Evolutionary conservation across 23 tunicate species (phyloP).

Genomic region (Corella eumyota): DNA sequence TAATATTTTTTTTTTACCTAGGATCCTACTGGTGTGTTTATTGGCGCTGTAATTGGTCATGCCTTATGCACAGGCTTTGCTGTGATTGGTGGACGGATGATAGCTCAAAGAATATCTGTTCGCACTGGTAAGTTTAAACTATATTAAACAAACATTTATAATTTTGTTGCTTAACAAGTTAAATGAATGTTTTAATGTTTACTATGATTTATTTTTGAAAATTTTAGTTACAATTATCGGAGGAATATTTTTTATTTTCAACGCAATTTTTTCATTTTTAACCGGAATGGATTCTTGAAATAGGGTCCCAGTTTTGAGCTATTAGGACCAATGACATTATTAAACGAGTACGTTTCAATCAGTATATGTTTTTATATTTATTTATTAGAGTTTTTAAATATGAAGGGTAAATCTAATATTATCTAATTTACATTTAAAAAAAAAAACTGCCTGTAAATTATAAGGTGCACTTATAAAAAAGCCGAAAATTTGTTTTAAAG

Average conservation of each 20-base stretch:
- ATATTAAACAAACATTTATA: neutral
- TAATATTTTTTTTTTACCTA: too few species aligned
- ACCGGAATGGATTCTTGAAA: constrained; percentile 31
- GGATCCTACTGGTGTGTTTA: constrained; percentile 64
- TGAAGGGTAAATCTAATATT: too few species aligned
- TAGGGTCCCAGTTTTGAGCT: neutral
- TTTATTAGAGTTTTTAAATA: too few species aligned
- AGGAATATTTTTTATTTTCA: constrained; percentile 63
- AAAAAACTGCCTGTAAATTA: too few species aligned
- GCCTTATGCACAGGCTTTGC: constrained; percentile 90
- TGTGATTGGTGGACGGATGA: constrained; percentile 86
- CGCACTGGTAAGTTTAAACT: constrained; percentile 51
- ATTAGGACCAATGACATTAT: too few species aligned
- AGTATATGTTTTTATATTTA: too few species aligned
- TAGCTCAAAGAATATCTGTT: constrained; percentile 79
- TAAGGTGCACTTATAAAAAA: too few species aligned
- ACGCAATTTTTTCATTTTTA: constrained; percentile 53
- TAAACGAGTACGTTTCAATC: too few species aligned
- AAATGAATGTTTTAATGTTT: neutral
- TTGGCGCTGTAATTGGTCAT: constrained; percentile 84
- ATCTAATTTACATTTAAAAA: too few species aligned
- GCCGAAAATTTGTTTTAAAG: too few species aligned
- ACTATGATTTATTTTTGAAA: neutral
- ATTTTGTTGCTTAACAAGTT: neutral
- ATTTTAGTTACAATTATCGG: constrained; percentile 79